Percentiles rank a stretch among this genome's conserved stretches.
Conservation (phyloP, 2,888 invertebrate genomes). For the Sinohyriopsis cumingii region DNA sequence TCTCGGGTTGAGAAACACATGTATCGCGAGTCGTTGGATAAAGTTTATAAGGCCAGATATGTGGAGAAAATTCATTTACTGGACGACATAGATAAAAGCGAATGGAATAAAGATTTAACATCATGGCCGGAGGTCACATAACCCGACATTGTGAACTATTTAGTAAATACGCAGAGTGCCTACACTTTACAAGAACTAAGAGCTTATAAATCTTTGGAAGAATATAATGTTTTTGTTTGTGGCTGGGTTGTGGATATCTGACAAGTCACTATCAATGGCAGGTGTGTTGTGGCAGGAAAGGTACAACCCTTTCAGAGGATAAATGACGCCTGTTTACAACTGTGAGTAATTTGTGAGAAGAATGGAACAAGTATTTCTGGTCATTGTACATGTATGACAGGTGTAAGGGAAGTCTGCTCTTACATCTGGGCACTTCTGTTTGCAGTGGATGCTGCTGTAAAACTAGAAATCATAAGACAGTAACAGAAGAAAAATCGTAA, state of each 20-base stretch:
- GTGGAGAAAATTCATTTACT: conserved; percentile 4
- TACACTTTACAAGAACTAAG: conserved; percentile 16
- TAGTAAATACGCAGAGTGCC: conserved; percentile 16
- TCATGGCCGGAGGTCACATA: conserved; percentile 12
- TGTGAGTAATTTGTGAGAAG: conserved; percentile 21
- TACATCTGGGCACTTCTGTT: conserved; percentile 22
- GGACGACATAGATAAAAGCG: conserved; percentile 1
- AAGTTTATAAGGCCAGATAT: conserved; percentile 1
- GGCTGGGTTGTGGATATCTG: background rate
- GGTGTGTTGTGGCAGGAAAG: conserved; percentile 2
- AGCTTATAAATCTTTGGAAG: conserved; percentile 17
- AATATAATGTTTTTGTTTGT: background rate
- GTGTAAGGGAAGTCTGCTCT: conserved; percentile 24
- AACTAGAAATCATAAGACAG: conserved; percentile 11
- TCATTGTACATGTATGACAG: conserved; percentile 29
- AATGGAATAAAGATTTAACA: conserved; percentile 4
- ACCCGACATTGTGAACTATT: conserved; percentile 18
- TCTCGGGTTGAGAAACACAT: too few relatives aligned
- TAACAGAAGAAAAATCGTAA: conserved; percentile 22
- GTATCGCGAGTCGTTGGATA: too few relatives aligned
- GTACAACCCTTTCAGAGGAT: conserved; percentile 17
- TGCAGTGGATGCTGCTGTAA: conserved; percentile 17
- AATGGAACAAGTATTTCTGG: conserved; percentile 10
- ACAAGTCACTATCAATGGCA: background rate
- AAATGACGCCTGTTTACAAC: conserved; percentile 15